These are phyloP conservation scores for Bellardia bayeri DNA, from an alignment of 2,888 invertebrate species.

Conservation along the genomic window DNA sequence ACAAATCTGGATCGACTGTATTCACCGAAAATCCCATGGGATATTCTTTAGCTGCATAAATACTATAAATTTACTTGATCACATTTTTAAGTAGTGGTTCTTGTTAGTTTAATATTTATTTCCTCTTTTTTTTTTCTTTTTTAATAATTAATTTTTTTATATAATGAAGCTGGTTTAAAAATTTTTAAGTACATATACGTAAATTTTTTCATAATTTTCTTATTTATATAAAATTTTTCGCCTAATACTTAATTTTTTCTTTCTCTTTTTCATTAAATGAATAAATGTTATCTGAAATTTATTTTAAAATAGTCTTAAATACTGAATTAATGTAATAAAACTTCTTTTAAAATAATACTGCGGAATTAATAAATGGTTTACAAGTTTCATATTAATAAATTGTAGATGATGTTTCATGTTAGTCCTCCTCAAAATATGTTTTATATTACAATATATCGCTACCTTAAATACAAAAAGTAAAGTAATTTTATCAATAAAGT, in stretches of 20 bases:
- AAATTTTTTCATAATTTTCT: not conserved
- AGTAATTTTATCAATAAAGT: no score
- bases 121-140: not conserved
- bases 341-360: not conserved
- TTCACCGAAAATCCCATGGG: constrained; percentile 80
- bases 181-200: not conserved
- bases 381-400: not conserved
- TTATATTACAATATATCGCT: no score
- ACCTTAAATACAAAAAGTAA: no score
- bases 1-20: constrained; percentile 74
- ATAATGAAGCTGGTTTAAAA: not conserved
- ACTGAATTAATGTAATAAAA: constrained; percentile 12
- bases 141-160: not conserved
- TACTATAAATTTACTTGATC: not conserved
- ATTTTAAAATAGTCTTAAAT: constrained; percentile 37
- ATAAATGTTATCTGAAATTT: constrained; percentile 25
- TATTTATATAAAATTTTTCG: constrained; percentile 16
- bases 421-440: no score
- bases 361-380: constrained; percentile 11
- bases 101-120: constrained; percentile 57
- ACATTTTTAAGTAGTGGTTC: constrained; percentile 18
- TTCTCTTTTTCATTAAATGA: not conserved
- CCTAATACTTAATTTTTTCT: constrained; percentile 4
- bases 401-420: no score
- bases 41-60: constrained; percentile 63